Percentiles rank a stretch among this genome's conserved stretches.
Conservation (phyloP, 2,797 vertebrate genomes). For the Toxotes lorentzi region DNA sequence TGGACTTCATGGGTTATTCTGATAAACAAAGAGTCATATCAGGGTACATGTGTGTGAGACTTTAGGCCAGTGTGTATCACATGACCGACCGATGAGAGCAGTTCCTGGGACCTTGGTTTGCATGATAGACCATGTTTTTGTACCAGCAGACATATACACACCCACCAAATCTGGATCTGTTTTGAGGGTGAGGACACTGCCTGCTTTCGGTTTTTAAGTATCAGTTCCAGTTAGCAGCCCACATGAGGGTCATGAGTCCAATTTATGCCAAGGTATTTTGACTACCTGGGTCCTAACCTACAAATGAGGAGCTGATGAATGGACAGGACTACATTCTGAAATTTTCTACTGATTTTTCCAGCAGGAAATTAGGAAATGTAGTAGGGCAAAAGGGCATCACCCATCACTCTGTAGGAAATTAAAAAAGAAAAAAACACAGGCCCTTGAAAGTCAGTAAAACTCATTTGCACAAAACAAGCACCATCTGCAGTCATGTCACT, state of each 20-base stretch:
- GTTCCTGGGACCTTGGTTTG: not conserved
- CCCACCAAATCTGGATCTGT: not conserved
- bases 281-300: not conserved
- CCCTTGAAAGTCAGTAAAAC: slow-evolving; percentile 39
- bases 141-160: too few species aligned
- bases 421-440: not conserved
- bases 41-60: too few species aligned
- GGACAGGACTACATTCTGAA: slow-evolving; percentile 1
- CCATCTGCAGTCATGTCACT: slow-evolving; percentile 23
- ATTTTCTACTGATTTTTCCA: slow-evolving; percentile 7
- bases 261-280: not conserved
- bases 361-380: slow-evolving; percentile 48
- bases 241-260: not conserved
- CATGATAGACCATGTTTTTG: not conserved
- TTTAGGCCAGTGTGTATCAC: not conserved
- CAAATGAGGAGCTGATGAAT: not conserved
- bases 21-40: not conserved
- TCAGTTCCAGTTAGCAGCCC: not conserved
- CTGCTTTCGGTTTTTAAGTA: not conserved
- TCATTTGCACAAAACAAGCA: slow-evolving; percentile 63
- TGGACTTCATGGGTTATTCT: not conserved
- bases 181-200: not conserved
- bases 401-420: slow-evolving; percentile 47
- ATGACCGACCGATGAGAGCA: not conserved
- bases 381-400: not conserved